phyloP scores from a whole-genome alignment of 1,140 invertebrate genomes.

The Hycleus phaleratus region DNA sequence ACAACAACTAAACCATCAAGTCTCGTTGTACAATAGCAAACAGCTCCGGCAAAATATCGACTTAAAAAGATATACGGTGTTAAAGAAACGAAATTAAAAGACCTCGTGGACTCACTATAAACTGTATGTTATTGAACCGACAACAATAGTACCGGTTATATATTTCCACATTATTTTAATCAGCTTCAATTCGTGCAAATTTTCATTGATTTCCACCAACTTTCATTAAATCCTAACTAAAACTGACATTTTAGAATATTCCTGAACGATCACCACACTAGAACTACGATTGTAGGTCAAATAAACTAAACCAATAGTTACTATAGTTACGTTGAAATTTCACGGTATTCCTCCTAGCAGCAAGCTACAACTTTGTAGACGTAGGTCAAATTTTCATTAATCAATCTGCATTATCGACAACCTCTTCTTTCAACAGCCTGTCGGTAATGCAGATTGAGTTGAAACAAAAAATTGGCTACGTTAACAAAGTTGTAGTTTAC shows the following conservation, averaged over 20 bases:
- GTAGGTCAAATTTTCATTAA: too few species aligned
- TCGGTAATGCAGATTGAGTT: too few species aligned
- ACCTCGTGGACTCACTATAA: conserved; percentile 26
- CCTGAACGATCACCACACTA: neutral
- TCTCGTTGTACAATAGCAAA: conserved; percentile 36
- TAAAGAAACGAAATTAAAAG: neutral
- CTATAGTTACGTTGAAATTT: too few species aligned
- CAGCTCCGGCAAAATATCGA: conserved; percentile 36
- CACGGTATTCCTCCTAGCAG: too few species aligned
- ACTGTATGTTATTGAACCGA: conserved; percentile 32
- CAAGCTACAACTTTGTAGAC: neutral
- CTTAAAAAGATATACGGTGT: conserved; percentile 20
- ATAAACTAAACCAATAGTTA: neutral
- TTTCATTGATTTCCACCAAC: neutral
- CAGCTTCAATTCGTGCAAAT: neutral
- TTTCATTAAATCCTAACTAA: neutral
- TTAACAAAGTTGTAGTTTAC: too few species aligned
- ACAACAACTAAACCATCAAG: conserved; percentile 49
- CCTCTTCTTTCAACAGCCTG: too few species aligned
- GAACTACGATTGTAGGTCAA: neutral
- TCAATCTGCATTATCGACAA: too few species aligned
- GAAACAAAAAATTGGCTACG: too few species aligned
- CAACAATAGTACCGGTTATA: conserved; percentile 25
- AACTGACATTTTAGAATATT: neutral
- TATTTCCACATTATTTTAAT: conserved; percentile 32